Percentiles rank a stretch among this genome's conserved stretches.
phyloP scores from a whole-genome alignment of 2,797 vertebrate species.

The Chromis chromis region DNA sequence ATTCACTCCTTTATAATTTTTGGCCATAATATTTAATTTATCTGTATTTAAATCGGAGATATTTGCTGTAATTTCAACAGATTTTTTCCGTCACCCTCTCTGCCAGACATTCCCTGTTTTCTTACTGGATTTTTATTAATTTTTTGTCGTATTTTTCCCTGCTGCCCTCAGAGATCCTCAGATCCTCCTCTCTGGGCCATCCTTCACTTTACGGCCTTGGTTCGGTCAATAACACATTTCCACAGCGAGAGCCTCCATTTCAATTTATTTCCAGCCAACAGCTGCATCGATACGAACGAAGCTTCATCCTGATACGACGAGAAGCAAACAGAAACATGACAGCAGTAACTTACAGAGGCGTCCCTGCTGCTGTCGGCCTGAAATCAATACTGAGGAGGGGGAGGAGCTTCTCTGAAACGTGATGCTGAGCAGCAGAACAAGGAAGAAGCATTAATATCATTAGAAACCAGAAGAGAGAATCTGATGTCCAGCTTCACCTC shows the following conservation, averaged over 20 bases:
- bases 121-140: no score
- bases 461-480: conserved; percentile 15
- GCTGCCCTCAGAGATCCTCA: neutral
- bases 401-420: conserved; percentile 9
- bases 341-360: conserved; percentile 47
- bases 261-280: conserved; percentile 59
- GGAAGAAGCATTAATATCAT: no score
- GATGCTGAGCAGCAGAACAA: no score
- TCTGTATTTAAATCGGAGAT: no score
- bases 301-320: conserved; percentile 47
- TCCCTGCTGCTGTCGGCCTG: conserved; percentile 27
- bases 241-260: conserved; percentile 33
- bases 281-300: conserved; percentile 65
- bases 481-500: conserved; percentile 49
- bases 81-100: no score
- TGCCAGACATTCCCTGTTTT: no score
- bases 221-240: conserved; percentile 55
- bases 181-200: neutral
- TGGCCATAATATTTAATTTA: no score
- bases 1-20: no score
- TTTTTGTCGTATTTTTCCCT: no score
- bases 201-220: conserved; percentile 1
- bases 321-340: conserved; percentile 58
- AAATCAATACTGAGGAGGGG: conserved; percentile 62
- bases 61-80: no score